Evolutionary conservation across 2,888 invertebrate genomes (phyloP).

Genomic region (Vanessa cardui): DNA sequence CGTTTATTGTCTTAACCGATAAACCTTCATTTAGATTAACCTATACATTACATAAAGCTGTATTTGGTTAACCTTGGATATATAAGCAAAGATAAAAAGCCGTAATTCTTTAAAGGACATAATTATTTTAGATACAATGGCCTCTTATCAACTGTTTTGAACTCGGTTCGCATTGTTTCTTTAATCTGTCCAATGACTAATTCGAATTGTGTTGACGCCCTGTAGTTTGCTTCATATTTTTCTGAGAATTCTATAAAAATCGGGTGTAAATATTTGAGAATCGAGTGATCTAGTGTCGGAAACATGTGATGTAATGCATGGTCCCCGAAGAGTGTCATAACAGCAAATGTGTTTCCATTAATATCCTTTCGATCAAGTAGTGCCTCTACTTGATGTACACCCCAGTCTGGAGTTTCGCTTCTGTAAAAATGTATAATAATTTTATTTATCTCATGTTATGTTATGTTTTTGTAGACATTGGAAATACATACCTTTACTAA

Average conservation of each 20-base stretch:
- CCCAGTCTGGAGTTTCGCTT: conserved; percentile 85
- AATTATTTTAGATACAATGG: background rate
- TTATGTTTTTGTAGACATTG: too few relatives aligned
- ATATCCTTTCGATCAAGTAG: conserved; percentile 87
- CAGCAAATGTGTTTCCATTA: conserved; percentile 84
- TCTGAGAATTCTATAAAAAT: conserved; percentile 60
- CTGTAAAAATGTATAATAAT: conserved; percentile 42
- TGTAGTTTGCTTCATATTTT: conserved; percentile 79
- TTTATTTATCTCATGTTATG: too few relatives aligned
- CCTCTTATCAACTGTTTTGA: conserved; percentile 17
- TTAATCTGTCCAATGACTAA: conserved; percentile 85
- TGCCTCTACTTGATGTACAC: conserved; percentile 87
- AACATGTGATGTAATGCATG: conserved; percentile 90
- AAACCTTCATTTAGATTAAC: conserved; percentile 21
- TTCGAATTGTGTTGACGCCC: conserved; percentile 77
- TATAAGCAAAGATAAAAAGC: background rate
- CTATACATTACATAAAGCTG: conserved; percentile 1
- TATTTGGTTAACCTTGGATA: conserved; percentile 16
- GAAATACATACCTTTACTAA: too few relatives aligned
- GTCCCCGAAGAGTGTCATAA: conserved; percentile 88
- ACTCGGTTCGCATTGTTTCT: conserved; percentile 45
- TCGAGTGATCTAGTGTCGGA: conserved; percentile 89
- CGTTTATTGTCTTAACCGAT: conserved; percentile 25
- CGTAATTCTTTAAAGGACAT: background rate
- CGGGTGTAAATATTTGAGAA: conserved; percentile 85